phyloP scores from a whole-genome alignment of 2,113 vertebrate genomes.

The Pteruthius melanotis region DNA sequence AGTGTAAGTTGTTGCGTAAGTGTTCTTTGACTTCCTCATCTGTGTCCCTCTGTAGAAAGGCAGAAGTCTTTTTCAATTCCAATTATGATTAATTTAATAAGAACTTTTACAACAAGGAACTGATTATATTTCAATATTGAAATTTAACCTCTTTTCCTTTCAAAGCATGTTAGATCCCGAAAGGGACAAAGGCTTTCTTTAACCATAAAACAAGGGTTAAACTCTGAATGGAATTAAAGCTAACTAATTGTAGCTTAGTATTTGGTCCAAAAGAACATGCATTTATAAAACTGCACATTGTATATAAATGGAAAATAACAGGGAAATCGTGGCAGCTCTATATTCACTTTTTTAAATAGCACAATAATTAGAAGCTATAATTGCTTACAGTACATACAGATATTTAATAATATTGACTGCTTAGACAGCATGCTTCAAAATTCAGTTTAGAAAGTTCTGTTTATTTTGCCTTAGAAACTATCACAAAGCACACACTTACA shows the following conservation, averaged over 20 bases:
- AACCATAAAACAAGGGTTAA: neutral
- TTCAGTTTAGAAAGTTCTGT: neutral
- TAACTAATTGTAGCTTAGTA: neutral
- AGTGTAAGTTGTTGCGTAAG: constrained; percentile 89
- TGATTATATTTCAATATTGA: neutral
- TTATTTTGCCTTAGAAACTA: neutral
- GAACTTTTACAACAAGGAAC: neutral
- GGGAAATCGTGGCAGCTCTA: neutral
- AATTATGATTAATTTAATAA: neutral
- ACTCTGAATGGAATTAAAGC: neutral
- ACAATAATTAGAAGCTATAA: neutral
- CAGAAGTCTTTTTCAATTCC: neutral
- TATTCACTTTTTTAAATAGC: neutral
- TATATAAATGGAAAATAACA: neutral
- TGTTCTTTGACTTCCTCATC: constrained; percentile 98
- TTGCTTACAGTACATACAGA: neutral
- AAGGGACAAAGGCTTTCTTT: neutral
- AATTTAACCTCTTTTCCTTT: neutral
- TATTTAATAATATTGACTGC: neutral
- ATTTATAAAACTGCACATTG: neutral
- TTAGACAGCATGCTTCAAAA: neutral
- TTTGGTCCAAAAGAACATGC: neutral
- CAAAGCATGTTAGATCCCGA: neutral
- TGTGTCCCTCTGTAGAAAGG: constrained; percentile 86
- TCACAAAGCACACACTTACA: constrained; percentile 72